Conservation (phyloP, 2,888 invertebrate genomes). For the Bembecia ichneumoniformis region DNA sequence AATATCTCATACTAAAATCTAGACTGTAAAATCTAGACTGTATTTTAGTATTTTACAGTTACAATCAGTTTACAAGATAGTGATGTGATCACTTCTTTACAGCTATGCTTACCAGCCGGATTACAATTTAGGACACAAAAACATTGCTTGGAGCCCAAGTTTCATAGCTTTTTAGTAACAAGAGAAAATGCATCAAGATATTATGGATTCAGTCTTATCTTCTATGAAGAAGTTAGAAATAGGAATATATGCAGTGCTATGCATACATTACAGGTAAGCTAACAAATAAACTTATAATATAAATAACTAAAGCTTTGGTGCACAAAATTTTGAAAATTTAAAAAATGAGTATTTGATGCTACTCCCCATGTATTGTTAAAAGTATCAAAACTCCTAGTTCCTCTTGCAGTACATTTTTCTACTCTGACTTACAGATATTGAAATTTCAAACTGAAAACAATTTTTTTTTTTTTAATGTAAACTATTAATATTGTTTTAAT, state of each 20-base stretch:
- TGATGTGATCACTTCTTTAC: constrained; percentile 7
- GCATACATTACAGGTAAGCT: constrained; percentile 88
- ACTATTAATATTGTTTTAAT: too few relatives aligned
- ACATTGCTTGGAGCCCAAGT: constrained; percentile 86
- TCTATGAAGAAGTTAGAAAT: constrained; percentile 96
- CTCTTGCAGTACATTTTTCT: too few relatives aligned
- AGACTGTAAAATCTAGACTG: too few relatives aligned
- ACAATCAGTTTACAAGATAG: not conserved
- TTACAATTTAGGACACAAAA: constrained; percentile 95
- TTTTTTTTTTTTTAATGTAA: too few relatives aligned
- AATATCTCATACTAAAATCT: not conserved
- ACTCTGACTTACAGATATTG: too few relatives aligned
- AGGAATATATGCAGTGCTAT: constrained; percentile 94
- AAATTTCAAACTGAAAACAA: too few relatives aligned
- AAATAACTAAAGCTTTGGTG: too few relatives aligned
- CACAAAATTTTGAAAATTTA: too few relatives aligned
- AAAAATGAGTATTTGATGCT: too few relatives aligned
- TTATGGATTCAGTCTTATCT: constrained; percentile 95
- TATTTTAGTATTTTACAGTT: too few relatives aligned
- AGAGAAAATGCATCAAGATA: constrained; percentile 95
- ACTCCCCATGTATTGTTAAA: too few relatives aligned
- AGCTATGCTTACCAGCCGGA: constrained; percentile 96
- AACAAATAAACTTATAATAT: not conserved
- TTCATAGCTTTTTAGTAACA: constrained; percentile 98
- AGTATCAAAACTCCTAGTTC: too few relatives aligned